These are phyloP conservation scores for Aramus guarauna DNA, from an alignment of 2,113 vertebrate species.

Conservation along the genomic window DNA sequence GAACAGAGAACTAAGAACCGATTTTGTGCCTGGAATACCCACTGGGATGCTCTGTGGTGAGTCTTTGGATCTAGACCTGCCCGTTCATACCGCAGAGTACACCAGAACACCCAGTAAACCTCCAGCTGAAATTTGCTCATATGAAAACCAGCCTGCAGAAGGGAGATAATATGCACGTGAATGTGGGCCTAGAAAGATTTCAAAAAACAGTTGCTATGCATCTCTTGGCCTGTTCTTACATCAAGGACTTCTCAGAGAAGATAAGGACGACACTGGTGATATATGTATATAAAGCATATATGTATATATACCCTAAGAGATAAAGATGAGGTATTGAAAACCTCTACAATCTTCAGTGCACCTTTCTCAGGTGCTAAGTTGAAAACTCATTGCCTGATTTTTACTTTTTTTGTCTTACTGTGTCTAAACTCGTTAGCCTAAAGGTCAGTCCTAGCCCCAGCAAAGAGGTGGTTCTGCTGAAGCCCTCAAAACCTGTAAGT, in stretches of 20 bases:
- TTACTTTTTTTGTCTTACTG: not conserved
- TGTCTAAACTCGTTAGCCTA: not conserved
- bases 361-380: not conserved
- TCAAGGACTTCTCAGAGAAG: not conserved
- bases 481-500: not conserved
- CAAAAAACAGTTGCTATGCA: not conserved
- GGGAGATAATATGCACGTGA: not conserved
- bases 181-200: not conserved
- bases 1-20: not conserved
- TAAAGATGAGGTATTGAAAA: not conserved
- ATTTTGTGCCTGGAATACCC: not conserved
- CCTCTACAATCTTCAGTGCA: not conserved
- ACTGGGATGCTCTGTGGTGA: not conserved
- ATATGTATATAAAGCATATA: rapidly evolving
- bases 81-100: not conserved
- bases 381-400: not conserved
- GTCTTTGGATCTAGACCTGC: not conserved
- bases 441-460: not conserved
- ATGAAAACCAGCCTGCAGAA: not conserved
- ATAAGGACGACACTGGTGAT: not conserved
- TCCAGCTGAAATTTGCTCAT: not conserved
- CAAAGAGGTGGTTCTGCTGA: not conserved
- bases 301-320: not conserved
- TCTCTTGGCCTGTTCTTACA: not conserved
- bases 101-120: not conserved